phyloP scores from a whole-genome alignment of 2,888 invertebrate species.

The Metalampra italica region DNA sequence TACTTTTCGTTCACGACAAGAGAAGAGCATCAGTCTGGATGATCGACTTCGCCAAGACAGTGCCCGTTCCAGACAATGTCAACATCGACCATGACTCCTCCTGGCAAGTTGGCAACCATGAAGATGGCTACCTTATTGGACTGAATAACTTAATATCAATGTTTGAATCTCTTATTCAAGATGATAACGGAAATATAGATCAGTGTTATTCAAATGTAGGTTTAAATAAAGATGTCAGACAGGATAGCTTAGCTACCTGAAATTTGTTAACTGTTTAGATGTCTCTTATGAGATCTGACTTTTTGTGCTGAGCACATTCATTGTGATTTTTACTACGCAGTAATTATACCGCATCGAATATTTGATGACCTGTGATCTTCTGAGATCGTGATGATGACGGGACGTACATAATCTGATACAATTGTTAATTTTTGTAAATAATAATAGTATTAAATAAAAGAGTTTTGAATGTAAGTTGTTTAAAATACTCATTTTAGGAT shows the following conservation, averaged over 20 bases:
- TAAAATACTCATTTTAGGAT: slow-evolving; percentile 65
- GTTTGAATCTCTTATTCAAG: slow-evolving; percentile 82
- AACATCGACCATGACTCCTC: slow-evolving; percentile 87
- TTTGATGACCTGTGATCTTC: slow-evolving; percentile 17
- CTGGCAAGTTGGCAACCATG: slow-evolving; percentile 97
- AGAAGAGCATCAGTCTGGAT: slow-evolving; percentile 95
- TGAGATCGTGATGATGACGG: slow-evolving; percentile 7
- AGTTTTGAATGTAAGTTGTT: slow-evolving; percentile 51
- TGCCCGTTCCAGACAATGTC: slow-evolving; percentile 86
- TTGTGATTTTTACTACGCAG: slow-evolving; percentile 34
- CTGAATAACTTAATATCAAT: slow-evolving; percentile 93
- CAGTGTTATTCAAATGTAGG: slow-evolving; percentile 39
- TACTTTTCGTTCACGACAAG: slow-evolving; percentile 96
- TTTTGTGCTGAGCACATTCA: slow-evolving; percentile 24
- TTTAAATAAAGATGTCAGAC: slow-evolving; percentile 48
- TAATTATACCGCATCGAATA: slow-evolving; percentile 29
- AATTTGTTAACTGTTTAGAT: slow-evolving; percentile 22
- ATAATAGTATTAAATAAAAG: slow-evolving; percentile 47
- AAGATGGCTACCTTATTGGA: slow-evolving; percentile 96
- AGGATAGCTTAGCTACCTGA: slow-evolving; percentile 70
- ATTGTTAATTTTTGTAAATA: slow-evolving; percentile 54
- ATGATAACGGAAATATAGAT: slow-evolving; percentile 63
- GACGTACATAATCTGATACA: slow-evolving; percentile 11
- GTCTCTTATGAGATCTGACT: slow-evolving; percentile 39
- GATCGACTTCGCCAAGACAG: slow-evolving; percentile 98